Evolutionary conservation across 2,888 invertebrate genomes (phyloP).

Genomic region (Agriopis aurantiaria): DNA sequence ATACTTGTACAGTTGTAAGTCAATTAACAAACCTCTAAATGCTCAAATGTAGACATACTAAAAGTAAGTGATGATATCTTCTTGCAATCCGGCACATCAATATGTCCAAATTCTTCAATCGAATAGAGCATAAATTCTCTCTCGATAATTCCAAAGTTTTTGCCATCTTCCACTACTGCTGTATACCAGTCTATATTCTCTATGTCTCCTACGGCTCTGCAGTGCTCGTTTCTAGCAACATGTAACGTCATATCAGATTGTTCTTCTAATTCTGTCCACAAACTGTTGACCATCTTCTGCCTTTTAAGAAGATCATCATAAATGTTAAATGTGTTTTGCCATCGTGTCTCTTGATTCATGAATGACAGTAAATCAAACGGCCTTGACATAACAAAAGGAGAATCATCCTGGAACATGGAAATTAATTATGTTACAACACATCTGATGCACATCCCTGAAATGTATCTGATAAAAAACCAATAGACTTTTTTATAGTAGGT

Average conservation of each 20-base stretch:
- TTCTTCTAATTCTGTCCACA: constrained; percentile 85
- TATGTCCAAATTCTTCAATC: constrained; percentile 57
- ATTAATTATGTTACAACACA: too few species aligned
- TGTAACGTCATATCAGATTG: constrained; percentile 88
- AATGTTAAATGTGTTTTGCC: constrained; percentile 86
- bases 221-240: constrained; percentile 88
- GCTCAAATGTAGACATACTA: constrained; percentile 80
- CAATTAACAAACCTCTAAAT: constrained; percentile 67
- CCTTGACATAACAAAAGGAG: constrained; percentile 90
- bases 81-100: constrained; percentile 88
- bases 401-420: constrained; percentile 86
- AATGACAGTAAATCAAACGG: constrained; percentile 92
- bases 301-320: constrained; percentile 88
- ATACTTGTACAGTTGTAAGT: background rate
- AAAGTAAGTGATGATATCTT: constrained; percentile 82
- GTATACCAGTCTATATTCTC: constrained; percentile 90
- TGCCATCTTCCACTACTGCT: constrained; percentile 85
- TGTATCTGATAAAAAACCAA: too few species aligned
- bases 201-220: constrained; percentile 88
- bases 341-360: constrained; percentile 91
- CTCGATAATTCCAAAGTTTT: constrained; percentile 74
- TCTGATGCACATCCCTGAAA: too few species aligned
- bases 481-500: too few species aligned
- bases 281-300: constrained; percentile 88
- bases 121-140: constrained; percentile 59